phyloP scores from a whole-genome alignment of 2,113 vertebrate species.

The Halichoeres trimaculatus region DNA sequence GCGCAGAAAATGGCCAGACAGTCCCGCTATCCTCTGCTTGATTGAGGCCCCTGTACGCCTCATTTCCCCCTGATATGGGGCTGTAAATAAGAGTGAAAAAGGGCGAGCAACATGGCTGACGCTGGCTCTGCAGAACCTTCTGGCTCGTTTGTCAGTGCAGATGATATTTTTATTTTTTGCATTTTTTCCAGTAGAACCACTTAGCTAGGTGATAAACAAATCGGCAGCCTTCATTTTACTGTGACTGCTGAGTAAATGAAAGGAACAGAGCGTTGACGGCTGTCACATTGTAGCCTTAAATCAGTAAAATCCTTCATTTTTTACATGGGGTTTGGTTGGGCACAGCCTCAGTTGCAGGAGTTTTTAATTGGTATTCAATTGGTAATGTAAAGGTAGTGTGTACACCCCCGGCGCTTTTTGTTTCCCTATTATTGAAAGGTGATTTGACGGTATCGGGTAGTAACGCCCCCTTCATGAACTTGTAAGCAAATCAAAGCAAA shows the following conservation, averaged over 20 bases:
- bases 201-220: background rate
- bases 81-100: conserved; percentile 64
- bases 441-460: conserved; percentile 3
- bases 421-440: conserved; percentile 2
- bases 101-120: conserved; percentile 88
- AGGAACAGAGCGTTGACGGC: background rate
- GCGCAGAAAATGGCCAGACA: background rate
- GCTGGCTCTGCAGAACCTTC: conserved; percentile 74
- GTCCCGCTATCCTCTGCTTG: background rate
- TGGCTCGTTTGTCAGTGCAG: conserved; percentile 34
- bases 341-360: conserved; percentile 4
- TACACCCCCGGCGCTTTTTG: accelerated
- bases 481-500: conserved; percentile 26
- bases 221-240: background rate
- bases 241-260: background rate
- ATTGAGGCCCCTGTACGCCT: conserved; percentile 18
- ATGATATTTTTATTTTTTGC: conserved; percentile 9
- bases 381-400: background rate
- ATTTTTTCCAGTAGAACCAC: background rate
- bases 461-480: conserved; percentile 12
- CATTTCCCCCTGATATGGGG: conserved; percentile 52
- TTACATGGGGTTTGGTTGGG: background rate
- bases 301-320: background rate
- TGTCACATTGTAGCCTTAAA: background rate
- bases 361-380: background rate